Evolutionary conservation across 1,140 invertebrate genomes (phyloP).

Genomic region (Neuroterus valhalla): DNA sequence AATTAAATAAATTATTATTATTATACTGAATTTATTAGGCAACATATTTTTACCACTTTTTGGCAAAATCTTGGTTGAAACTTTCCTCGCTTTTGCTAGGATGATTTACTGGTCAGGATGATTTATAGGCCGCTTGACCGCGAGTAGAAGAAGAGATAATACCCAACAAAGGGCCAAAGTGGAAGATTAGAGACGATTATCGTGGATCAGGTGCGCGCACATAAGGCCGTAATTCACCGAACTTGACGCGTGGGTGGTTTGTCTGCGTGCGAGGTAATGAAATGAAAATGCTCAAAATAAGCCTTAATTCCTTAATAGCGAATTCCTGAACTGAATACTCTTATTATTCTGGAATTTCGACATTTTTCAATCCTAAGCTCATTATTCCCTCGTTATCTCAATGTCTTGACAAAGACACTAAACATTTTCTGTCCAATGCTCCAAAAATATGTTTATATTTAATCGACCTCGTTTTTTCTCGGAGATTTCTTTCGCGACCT

Average conservation of each 20-base stretch:
- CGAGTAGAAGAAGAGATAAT: conserved; percentile 52
- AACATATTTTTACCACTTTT: neutral
- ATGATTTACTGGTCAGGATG: conserved; percentile 67
- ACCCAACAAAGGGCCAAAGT: conserved; percentile 70
- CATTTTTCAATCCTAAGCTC: conserved; percentile 48
- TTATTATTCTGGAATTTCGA: conserved; percentile 37
- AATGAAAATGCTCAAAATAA: conserved; percentile 53
- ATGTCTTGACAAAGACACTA: too few species aligned
- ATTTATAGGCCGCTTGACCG: conserved; percentile 63
- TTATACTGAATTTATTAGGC: conserved; percentile 3
- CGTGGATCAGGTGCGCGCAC: conserved; percentile 70
- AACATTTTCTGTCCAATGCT: too few species aligned
- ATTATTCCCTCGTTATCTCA: conserved; percentile 6
- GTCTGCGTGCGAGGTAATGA: conserved; percentile 57
- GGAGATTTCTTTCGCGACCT: neutral
- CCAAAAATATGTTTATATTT: too few species aligned
- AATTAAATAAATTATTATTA: neutral
- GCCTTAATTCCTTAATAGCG: conserved; percentile 8
- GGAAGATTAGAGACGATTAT: conserved; percentile 76
- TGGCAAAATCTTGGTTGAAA: conserved; percentile 38
- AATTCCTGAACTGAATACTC: conserved; percentile 30
- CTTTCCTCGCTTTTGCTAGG: conserved; percentile 60
- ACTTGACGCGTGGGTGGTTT: conserved; percentile 67
- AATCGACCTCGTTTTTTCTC: too few species aligned
- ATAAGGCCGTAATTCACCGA: conserved; percentile 66